Conservation (phyloP, 2,888 invertebrate genomes). For the Cheiracanthium punctorium region DNA sequence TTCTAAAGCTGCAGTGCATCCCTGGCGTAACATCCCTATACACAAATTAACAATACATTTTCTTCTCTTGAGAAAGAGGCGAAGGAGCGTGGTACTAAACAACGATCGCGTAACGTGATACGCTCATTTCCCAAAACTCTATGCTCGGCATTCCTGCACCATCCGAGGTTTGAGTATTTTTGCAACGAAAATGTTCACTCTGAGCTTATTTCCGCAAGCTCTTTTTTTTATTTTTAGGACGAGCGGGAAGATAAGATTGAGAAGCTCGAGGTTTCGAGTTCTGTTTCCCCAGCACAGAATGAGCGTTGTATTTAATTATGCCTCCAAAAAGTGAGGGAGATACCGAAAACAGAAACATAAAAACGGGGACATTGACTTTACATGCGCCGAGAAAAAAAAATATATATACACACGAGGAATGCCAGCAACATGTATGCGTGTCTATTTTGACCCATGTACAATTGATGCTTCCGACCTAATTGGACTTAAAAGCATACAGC, state of each 20-base stretch:
- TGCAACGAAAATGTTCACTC: neutral
- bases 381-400: neutral
- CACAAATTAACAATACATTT: too few species aligned
- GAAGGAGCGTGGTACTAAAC: too few species aligned
- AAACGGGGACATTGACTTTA: constrained; percentile 37
- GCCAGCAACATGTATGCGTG: neutral
- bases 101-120: neutral
- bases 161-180: neutral
- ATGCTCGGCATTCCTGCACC: neutral
- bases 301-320: constrained; percentile 65
- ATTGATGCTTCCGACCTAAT: too few species aligned
- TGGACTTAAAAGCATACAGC: too few species aligned
- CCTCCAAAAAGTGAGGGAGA: constrained; percentile 28
- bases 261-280: constrained; percentile 22
- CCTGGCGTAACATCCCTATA: too few species aligned
- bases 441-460: neutral
- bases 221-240: constrained; percentile 57
- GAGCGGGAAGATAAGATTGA: constrained; percentile 33
- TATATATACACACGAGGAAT: neutral
- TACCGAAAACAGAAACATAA: constrained; percentile 55
- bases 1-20: too few species aligned
- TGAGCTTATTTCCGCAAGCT: constrained; percentile 28
- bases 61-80: too few species aligned
- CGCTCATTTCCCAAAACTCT: neutral
- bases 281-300: constrained; percentile 42